Base-by-base conservation (phyloP, 2,888 invertebrate genomes). In the Oscheius sp. region DNA sequence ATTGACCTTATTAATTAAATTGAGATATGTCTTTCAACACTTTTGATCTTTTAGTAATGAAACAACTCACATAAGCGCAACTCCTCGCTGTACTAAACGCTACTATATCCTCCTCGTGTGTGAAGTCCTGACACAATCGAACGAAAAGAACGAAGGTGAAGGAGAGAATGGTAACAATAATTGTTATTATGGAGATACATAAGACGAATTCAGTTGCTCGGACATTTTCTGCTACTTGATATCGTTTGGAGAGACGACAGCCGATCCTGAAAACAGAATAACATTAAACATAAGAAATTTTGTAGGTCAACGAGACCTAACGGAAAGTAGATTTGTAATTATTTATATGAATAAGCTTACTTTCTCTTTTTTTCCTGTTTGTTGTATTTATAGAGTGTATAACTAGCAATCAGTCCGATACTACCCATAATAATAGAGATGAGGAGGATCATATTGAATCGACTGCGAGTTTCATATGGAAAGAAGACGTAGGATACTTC, bases 231-330 rank as follows among this genome's bases (percentile, higher is more conserved):
- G 54, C 32, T 17, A 33, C 32, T 22, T 54, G 54, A 36, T 54
- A 54, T 1, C 54, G 54, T 12, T 54, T 54, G 9, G 54, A 54
- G 33, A 54, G 33, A 54, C 54, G 32, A 12, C 33, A 54, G 2
- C 54, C 54, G 17, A 54, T 54, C 54, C 54, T 54, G 33, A 33
- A 54, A 30, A n/a, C n/a, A n/a, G n/a, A n/a, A n/a, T n/a, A n/a
- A n/a, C n/a, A n/a, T n/a, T n/a, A 36, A 36, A 36, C 8, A 36
- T 36, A 8, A 36, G 36, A 8, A 36, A 36, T 36, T 36, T 36
- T 9, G 36, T 36, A 36, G n/a, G n/a, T n/a, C n/a, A n/a, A n/a
- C n/a, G n/a, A n/a, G n/a, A n/a, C n/a, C n/a, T n/a, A n/a, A n/a
- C n/a, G n/a, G n/a, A n/a, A n/a, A n/a, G n/a, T n/a, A n/a, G n/a